Evolutionary conservation across 2,113 vertebrate genomes (phyloP), one percentile per base, ranked within the genome.

Genomic region (Anas platyrhynchos): DNA sequence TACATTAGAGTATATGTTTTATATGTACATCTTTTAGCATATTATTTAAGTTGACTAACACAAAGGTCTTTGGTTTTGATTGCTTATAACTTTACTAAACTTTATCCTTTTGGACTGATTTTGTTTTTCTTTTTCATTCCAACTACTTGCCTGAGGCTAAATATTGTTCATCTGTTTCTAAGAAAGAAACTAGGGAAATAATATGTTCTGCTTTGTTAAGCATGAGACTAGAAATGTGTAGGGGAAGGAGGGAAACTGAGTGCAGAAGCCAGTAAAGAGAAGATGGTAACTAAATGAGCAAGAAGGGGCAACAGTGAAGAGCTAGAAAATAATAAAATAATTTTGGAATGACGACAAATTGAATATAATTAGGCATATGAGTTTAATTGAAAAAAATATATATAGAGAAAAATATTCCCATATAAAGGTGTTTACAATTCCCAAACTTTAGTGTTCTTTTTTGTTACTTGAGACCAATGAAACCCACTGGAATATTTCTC

Each of bases 131-230:
- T 80, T 79, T 91, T 92, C 55, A 68, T 84, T 95, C 41, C 69
- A 84, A 25, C 56, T 89, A 22, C 52, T 91, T 86, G 46, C 84
- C 56, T 81, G n/a, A 78, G 66, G 87, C 69, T 81, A 46, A 89
- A 63, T 88, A 29, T 75, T 26, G 52, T 82, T 92, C 31, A 86
- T 79, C 52, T 77, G 55, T 85, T 88, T 88, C 55, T 55, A 58
- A 66, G 86, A 88, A 86, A 67, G 50, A 86, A 61, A 55, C 48
- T 54, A 61, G 79, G 79, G 86, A 94, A 88, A 91, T 48, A 74
- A 20, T 52, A 22, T 43, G 43, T 88, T 93, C 52, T 86, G 85
- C 83, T 93, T 83, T 88, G 86, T 90, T 92, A 91, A 92, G 38
- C 73, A 20, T 71, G n/a, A 88, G 36, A 55, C 16, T 34, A 52